Percentiles rank a stretch among this genome's conserved stretches.
Evolutionary conservation across 2,888 invertebrate genomes (phyloP).

Genomic region (Cephonodes hylas): DNA sequence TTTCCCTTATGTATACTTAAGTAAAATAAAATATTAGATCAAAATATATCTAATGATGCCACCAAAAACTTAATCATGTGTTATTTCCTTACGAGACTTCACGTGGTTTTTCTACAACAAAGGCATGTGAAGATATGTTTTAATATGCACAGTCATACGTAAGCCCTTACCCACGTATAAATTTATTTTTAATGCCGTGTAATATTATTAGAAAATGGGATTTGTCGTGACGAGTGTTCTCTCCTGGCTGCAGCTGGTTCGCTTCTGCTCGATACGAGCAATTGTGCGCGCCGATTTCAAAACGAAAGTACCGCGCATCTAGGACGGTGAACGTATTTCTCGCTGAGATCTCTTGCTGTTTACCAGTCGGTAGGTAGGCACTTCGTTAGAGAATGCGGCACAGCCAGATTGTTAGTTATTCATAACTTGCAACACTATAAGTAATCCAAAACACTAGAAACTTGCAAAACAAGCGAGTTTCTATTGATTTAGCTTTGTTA

Average conservation of each 20-base stretch:
- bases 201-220: background rate
- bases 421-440: slow-evolving; percentile 65
- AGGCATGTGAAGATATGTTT: background rate
- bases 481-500: slow-evolving; percentile 55
- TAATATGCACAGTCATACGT: background rate
- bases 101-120: background rate
- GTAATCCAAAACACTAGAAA: slow-evolving; percentile 49
- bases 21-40: no score
- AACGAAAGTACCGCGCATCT: slow-evolving; percentile 81
- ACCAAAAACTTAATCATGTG: background rate
- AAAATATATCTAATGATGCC: no score
- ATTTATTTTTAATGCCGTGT: background rate
- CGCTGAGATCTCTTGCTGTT: slow-evolving; percentile 76
- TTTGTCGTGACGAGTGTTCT: background rate
- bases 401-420: slow-evolving; percentile 69
- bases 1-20: no score
- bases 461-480: slow-evolving; percentile 57
- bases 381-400: slow-evolving; percentile 66
- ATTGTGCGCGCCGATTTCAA: slow-evolving; percentile 80
- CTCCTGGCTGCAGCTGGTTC: slow-evolving; percentile 50
- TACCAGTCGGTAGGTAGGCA: slow-evolving; percentile 57
- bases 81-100: background rate
- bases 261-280: slow-evolving; percentile 76
- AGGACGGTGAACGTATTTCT: slow-evolving; percentile 81
- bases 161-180: background rate